Evolutionary conservation across 2,797 vertebrate genomes (phyloP), one percentile per base, ranked within the genome.

Genomic region (Phalloptychus januarius): DNA sequence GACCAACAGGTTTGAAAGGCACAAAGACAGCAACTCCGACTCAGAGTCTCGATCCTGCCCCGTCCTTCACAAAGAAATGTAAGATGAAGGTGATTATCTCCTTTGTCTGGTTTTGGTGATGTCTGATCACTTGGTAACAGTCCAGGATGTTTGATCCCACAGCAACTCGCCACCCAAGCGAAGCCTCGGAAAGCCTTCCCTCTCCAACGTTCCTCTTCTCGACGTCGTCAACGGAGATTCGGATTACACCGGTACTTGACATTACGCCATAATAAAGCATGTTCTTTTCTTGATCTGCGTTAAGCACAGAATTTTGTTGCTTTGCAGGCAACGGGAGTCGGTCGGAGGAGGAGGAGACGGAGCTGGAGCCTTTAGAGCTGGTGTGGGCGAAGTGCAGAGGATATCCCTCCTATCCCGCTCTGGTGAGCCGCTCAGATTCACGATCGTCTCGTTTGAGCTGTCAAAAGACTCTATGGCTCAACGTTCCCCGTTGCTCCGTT

Each of bases 361-460:
- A 98, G 91, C 96, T 98, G 88, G 97, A 99, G 88, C 96, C 98
- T 85, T 90, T 99, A 82, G 98, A 98, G 86, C 95, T 99, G 18
- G 98, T 99, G 90, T 99, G 98, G 98, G 98, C 98, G 79, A 99
- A 99, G 92, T 99, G 97, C 90, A 95, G 98, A 83, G 98, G 98
- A 61, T 99, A 99, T 71, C 98, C 98, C 74, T 99, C 98, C 86
- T 99, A 99, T 92, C 98, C 98, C 75, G 98, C 98, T 87, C 92
- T 99, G 97, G 98, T 99, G 93, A 97, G 93, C 92, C 40, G 0
- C 48, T 36, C 6, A 48, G 48, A 67, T 18, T 25, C 7, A 6
- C 61, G 5, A 36, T 8, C 12, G 7, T 13, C 23, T 38, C n/a
- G 46, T 33, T 18, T 36, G 15, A 52, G n/a, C 45, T 10, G 42